Conservation (phyloP, 2,888 invertebrate species). For the Ornithoptera alexandrae region DNA sequence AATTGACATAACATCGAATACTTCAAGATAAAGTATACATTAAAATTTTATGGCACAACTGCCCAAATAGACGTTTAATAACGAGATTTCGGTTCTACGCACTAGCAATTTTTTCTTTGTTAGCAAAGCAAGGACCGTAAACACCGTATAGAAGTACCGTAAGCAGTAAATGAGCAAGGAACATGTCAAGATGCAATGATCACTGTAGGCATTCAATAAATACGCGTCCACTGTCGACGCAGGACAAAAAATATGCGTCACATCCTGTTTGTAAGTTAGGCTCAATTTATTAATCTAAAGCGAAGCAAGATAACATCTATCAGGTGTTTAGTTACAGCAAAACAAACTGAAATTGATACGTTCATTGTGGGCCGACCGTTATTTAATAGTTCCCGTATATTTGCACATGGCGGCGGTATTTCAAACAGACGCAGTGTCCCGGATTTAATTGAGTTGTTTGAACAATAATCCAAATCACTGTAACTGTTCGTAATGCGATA, state of each 20-base stretch:
- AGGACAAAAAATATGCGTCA: constrained; percentile 24
- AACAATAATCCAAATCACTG: constrained; percentile 28
- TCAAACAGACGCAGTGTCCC: constrained; percentile 51
- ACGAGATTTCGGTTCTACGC: background rate
- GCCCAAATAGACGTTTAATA: background rate
- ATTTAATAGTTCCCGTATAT: constrained; percentile 53
- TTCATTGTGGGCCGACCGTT: constrained; percentile 53
- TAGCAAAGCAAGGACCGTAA: constrained; percentile 3
- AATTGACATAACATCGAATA: too few relatives aligned
- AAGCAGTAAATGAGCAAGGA: constrained; percentile 19
- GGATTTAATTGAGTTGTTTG: constrained; percentile 41
- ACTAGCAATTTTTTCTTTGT: background rate
- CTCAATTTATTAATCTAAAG: constrained; percentile 25
- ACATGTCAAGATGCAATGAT: constrained; percentile 18
- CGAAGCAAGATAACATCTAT: constrained; percentile 16
- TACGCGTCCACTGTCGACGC: constrained; percentile 11
- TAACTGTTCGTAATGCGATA: constrained; percentile 29
- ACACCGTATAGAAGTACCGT: constrained; percentile 10
- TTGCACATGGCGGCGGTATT: constrained; percentile 51
- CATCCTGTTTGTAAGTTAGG: constrained; percentile 28
- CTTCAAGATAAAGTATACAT: too few relatives aligned
- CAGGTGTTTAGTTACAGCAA: constrained; percentile 30
- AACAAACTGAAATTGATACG: constrained; percentile 44
- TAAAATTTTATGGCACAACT: too few relatives aligned
- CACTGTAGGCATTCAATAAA: constrained; percentile 22